Conservation (phyloP, 1,140 invertebrate species). For the Drosophila sechellia region DNA sequence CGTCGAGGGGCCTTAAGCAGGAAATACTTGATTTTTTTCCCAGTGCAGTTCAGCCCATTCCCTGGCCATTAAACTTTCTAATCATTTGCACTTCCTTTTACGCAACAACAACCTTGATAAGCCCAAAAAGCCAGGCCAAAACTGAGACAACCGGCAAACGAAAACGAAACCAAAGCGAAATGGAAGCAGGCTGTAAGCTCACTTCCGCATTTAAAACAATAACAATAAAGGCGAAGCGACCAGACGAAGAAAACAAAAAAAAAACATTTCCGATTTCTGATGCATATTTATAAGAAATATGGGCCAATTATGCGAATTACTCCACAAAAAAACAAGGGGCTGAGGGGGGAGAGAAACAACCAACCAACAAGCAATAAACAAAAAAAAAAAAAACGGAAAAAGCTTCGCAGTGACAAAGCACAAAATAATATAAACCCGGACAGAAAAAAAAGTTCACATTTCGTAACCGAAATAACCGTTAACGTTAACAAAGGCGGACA, state of each 20-base stretch:
- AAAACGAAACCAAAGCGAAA: constrained; percentile 62
- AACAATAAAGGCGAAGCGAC: constrained; percentile 38
- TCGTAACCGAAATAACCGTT: constrained; percentile 79
- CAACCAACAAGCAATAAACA: constrained; percentile 28
- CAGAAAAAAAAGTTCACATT: constrained; percentile 54
- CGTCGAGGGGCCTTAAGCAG: constrained; percentile 10
- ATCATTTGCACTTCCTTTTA: constrained; percentile 81
- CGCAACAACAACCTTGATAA: constrained; percentile 81
- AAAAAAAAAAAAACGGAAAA: constrained; percentile 52
- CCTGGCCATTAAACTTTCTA: constrained; percentile 68
- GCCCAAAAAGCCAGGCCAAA: constrained; percentile 22
- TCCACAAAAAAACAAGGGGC: constrained; percentile 31
- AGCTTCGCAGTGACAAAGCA: constrained; percentile 58
- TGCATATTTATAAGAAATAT: constrained; percentile 77
- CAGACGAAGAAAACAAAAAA: constrained; percentile 13
- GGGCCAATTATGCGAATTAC: constrained; percentile 78
- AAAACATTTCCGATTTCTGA: constrained; percentile 66
- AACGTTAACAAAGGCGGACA: constrained; percentile 53
- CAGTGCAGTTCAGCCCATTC: constrained; percentile 33
- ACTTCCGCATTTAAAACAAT: constrained; percentile 68
- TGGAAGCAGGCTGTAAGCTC: constrained; percentile 49
- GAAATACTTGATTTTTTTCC: constrained; percentile 22
- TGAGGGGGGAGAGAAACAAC: constrained; percentile 1
- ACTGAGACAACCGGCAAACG: constrained; percentile 15
- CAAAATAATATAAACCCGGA: constrained; percentile 52